Base-by-base conservation (phyloP, 1,140 invertebrate species). In the Drosophila triauraria region DNA sequence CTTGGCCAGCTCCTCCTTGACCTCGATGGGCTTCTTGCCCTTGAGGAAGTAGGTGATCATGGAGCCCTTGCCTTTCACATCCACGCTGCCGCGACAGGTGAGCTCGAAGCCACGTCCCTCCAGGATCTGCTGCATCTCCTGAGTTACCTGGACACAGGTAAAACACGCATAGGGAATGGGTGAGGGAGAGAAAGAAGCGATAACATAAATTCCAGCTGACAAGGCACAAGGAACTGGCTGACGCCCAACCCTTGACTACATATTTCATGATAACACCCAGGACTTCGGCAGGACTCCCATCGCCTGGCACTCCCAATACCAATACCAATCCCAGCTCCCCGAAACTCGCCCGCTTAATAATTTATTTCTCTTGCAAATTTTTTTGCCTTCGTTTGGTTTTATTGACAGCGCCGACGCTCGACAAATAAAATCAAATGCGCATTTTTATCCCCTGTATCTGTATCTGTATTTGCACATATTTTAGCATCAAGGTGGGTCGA, bases 51-150 rank as follows among this genome's bases (percentile, higher is more conserved):
- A 98, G 0, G 98, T 98, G n/a, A 97, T 95, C 98, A 99, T 98
- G 47, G 97, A 96, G 1, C 98, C 98, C 93, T 98, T 99, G 23
- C 98, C 98, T 93, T 99, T 99, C 3, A 99, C 97, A 77, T 97
- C 95, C 20, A 98, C 96, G 5, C 94, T 95, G 1, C 97, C 98
- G 13, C 98, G 94, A 91, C 96, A 97, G 2, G 95, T 95, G 9
- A 98, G 93, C 40, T 95, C 94, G 92, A 96, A 98, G 44, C 96
- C 96, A 65, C 96, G 95, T 2, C 94, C 87, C 62, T 95, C 93
- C 12, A 98, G 93, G 77, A 98, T 96, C 83, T 97, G 95, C 79
- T 96, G 96, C 27, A 97, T 95, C 93, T 98, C 97, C 90, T 98
- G 95, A 1, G 97, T 98, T 35, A 98, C 97, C 96, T 98, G 63